Percentiles rank a stretch among this genome's conserved stretches.
phyloP scores from a whole-genome alignment of 2,113 vertebrate species.

The Onychostruthus taczanowskii region DNA sequence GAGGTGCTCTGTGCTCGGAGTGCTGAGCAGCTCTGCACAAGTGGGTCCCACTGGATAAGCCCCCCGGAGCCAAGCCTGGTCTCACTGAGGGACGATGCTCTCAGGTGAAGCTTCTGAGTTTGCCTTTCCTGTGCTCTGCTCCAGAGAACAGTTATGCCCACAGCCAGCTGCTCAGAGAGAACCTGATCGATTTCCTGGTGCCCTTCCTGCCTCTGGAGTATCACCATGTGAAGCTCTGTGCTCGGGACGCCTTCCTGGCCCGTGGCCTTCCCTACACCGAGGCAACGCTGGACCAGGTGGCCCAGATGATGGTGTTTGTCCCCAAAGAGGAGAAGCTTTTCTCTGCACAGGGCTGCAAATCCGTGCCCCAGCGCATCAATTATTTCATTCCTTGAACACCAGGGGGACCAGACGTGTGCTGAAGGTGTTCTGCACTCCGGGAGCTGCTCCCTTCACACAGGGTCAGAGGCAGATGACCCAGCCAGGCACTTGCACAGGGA shows the following conservation, averaged over 20 bases:
- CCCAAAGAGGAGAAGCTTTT: slow-evolving; percentile 90
- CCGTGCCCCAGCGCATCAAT: slow-evolving; percentile 89
- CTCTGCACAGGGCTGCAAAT: slow-evolving; percentile 95
- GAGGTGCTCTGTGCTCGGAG: neutral
- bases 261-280: slow-evolving; percentile 80
- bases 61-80: neutral
- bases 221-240: slow-evolving; percentile 86
- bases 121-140: neutral
- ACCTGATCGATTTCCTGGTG: slow-evolving; percentile 87
- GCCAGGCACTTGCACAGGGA: neutral
- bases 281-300: slow-evolving; percentile 80
- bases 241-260: slow-evolving; percentile 80
- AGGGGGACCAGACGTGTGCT: neutral
- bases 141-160: slow-evolving; percentile 78
- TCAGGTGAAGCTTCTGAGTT: neutral
- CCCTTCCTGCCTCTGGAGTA: slow-evolving; percentile 94
- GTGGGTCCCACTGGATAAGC: neutral
- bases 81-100: neutral
- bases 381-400: slow-evolving; percentile 84
- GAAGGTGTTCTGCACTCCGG: neutral
- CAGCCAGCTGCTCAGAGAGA: slow-evolving; percentile 82
- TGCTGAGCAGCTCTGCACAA: neutral
- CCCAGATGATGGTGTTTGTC: slow-evolving; percentile 87
- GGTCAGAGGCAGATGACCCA: neutral
- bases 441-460: neutral